phyloP scores from a whole-genome alignment of 2,888 invertebrate species.

The Sinodicranocentrus sp. region DNA sequence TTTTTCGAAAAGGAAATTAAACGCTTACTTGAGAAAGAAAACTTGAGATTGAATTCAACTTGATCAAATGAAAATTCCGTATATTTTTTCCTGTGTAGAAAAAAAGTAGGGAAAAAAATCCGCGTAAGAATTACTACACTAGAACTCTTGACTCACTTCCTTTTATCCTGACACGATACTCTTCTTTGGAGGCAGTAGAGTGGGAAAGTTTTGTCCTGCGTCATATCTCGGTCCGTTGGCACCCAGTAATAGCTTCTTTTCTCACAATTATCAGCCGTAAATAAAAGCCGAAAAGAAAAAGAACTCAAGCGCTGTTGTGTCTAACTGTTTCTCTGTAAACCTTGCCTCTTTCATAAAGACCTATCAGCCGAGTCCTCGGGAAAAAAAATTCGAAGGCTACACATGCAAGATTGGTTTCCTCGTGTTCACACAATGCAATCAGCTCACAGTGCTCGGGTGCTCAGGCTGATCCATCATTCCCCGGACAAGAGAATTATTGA shows the following conservation, averaged over 20 bases:
- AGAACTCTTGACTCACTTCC: conserved; percentile 17
- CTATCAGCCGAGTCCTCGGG: no score
- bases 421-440: no score
- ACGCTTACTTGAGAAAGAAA: no score
- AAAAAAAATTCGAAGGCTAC: no score
- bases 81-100: no score
- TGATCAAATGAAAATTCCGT: no score
- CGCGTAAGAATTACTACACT: no score
- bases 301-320: neutral
- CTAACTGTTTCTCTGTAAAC: no score
- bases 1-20: neutral
- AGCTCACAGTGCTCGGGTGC: no score
- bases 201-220: conserved; percentile 21
- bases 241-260: conserved; percentile 33
- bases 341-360: no score
- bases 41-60: no score
- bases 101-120: neutral
- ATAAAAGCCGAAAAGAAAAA: neutral
- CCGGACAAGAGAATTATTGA: conserved; percentile 51
- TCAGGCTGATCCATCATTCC: conserved; percentile 55
- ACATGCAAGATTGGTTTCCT: no score
- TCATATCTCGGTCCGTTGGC: conserved; percentile 26
- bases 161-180: neutral
- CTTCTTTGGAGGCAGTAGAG: conserved; percentile 24
- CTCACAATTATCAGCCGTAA: conserved; percentile 4